Conservation (phyloP, 2,797 vertebrate species). For the Sparus aurata region DNA sequence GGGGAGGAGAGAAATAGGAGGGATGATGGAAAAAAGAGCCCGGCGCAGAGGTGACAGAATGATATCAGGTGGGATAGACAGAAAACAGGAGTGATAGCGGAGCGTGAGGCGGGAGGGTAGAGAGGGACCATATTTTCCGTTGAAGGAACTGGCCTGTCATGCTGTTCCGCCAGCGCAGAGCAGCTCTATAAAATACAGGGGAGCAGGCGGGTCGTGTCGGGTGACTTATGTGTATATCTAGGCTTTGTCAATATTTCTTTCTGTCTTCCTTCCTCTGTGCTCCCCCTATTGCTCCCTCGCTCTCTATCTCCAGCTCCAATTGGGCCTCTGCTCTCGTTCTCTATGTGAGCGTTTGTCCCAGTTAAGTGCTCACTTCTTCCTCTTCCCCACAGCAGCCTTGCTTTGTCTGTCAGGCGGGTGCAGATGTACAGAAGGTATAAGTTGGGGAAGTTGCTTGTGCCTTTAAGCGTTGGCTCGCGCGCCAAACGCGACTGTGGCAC, state of each 20-base stretch:
- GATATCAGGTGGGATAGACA: conserved; percentile 83
- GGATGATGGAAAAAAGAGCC: conserved; percentile 75
- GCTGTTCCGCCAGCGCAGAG: conserved; percentile 88
- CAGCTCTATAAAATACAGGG: conserved; percentile 87
- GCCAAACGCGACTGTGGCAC: conserved; percentile 41
- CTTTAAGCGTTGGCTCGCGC: conserved; percentile 36
- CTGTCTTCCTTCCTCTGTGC: conserved; percentile 81
- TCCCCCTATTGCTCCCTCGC: conserved; percentile 62
- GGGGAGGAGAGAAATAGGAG: conserved; percentile 71
- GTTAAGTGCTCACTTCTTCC: conserved; percentile 51
- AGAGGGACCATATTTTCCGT: conserved; percentile 86
- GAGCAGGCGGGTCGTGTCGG: conserved; percentile 81
- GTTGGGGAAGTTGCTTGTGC: conserved; percentile 26
- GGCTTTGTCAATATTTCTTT: conserved; percentile 91
- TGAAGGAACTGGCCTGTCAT: conserved; percentile 91
- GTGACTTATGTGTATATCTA: conserved; percentile 91
- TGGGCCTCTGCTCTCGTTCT: conserved; percentile 32
- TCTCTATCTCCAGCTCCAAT: conserved; percentile 51
- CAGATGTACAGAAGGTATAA: conserved; percentile 11
- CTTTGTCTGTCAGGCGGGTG: conserved; percentile 19
- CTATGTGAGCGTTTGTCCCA: conserved; percentile 20
- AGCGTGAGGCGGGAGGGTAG: conserved; percentile 72
- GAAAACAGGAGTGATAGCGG: conserved; percentile 82
- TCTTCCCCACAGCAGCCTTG: conserved; percentile 35
- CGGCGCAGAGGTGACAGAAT: conserved; percentile 78